Conservation (phyloP, 2,113 vertebrate species). For the Boulengeromyrus knoepffleri region DNA sequence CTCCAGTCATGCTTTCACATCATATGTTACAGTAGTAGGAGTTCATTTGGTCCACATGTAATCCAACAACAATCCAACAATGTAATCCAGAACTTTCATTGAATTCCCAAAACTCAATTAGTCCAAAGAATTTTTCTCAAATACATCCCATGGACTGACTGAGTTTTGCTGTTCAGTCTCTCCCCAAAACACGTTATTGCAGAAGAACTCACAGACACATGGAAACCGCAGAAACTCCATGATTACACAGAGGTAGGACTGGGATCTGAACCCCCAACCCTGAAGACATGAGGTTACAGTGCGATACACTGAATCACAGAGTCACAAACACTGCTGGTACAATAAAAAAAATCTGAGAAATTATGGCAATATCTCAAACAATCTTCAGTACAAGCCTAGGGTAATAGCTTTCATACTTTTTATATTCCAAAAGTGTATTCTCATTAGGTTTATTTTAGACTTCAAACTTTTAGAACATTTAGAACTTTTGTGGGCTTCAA, state of each 20-base stretch:
- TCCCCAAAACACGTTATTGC: neutral
- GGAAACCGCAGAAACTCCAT: neutral
- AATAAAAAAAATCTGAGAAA: neutral
- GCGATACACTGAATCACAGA: neutral
- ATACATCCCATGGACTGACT: neutral
- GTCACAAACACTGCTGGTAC: neutral
- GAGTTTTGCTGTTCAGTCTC: neutral
- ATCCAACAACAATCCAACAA: neutral
- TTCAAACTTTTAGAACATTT: neutral
- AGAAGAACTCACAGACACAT: neutral
- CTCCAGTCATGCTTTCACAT: neutral
- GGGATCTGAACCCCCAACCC: neutral
- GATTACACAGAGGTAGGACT: neutral
- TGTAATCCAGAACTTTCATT: neutral
- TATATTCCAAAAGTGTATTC: neutral
- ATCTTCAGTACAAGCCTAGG: neutral
- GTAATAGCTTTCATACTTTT: neutral
- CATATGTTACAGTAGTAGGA: neutral
- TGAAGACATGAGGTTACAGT: neutral
- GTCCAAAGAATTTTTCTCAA: neutral
- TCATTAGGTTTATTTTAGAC: neutral
- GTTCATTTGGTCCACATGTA: neutral
- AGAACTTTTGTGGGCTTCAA: neutral
- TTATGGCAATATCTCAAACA: neutral
- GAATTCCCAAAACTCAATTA: neutral